Conservation (phyloP, 2,888 invertebrate genomes). For the Melangyna quadrimaculata region DNA sequence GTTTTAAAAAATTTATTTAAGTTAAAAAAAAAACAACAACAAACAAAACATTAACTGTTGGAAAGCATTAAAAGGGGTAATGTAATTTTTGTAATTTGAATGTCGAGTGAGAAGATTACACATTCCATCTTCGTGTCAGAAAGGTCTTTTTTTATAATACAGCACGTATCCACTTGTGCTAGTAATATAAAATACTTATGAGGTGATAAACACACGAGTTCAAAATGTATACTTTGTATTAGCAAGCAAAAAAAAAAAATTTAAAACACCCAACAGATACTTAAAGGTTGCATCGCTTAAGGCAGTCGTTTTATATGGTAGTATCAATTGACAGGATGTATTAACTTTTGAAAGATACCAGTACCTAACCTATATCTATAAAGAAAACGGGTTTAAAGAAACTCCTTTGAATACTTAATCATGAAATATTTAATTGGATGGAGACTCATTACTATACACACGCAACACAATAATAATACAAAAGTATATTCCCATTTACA, state of each 20-base stretch:
- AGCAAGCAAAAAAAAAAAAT: conserved; percentile 14
- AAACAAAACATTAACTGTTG: background rate
- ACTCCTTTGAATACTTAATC: conserved; percentile 55
- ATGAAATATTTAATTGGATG: background rate
- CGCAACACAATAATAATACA: background rate
- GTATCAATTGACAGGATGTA: conserved; percentile 37
- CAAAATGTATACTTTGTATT: conserved; percentile 36
- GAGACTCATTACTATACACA: background rate
- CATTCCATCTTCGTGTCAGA: conserved; percentile 39
- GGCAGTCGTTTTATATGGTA: conserved; percentile 48
- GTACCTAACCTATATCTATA: background rate
- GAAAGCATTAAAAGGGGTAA: conserved; percentile 30
- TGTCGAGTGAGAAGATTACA: conserved; percentile 38
- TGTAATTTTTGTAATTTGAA: conserved; percentile 24
- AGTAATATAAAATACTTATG: conserved; percentile 54
- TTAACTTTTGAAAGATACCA: conserved; percentile 29
- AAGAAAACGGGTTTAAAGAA: conserved; percentile 13
- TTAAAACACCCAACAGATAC: conserved; percentile 12
- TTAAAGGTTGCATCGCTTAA: conserved; percentile 48
- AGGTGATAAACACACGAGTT: conserved; percentile 57
- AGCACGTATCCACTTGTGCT: conserved; percentile 20
- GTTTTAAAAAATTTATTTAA: background rate
- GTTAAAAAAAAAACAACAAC: background rate
- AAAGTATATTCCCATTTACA: conserved; percentile 44
- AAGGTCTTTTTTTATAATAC: conserved; percentile 19